Base-by-base conservation (phyloP, 2,888 invertebrate species). In the Ichneumoninae sp. region DNA sequence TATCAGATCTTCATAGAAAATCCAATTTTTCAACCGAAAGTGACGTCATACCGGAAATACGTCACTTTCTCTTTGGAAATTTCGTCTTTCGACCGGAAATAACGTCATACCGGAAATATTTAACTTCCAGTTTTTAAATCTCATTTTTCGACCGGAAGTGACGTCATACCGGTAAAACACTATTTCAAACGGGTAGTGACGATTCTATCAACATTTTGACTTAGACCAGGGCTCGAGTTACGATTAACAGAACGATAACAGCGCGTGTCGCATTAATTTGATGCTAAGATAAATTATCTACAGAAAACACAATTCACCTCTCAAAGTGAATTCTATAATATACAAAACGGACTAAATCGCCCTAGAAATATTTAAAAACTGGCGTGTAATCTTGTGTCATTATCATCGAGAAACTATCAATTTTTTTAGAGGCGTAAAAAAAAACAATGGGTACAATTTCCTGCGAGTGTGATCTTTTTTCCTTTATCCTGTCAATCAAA, bases 401-500 rank as follows among this genome's bases (percentile, higher is more conserved):
- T 26, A 4, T 5, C 57, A 22, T 57, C 10, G 4, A 57, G 10
- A 57, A 57, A 26, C 26, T 10, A 52, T 57, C 13, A 22, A 22
- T 57, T 26, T 13, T 54, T 13, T 13, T 13, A 3, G 26, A 5
- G 10, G 26, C 26, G 13, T 22, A 13, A 10, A 22, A 57, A 5
- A 26, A 13, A 47, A 13, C 10, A 0, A 10, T 10, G 8, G 1
- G 0, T 10, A 26, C 8, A 47, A 57, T 4, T 57, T 57, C 19
- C 19, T 22, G 54, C 19, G 54, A 54, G 10, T 22, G 22, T 8
- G 22, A 22, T 57, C 7, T 63, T 7, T 30, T 33, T 63, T 44
- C 40, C 10, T 57, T 82, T 22, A 22, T 44, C 30, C 40, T 69
- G 60, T 77, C 70, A 54, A 71, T 30, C 70, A 50, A 44, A 65